Conservation (phyloP, 2,888 invertebrate genomes). For the Trichogramma dendrolimi region DNA sequence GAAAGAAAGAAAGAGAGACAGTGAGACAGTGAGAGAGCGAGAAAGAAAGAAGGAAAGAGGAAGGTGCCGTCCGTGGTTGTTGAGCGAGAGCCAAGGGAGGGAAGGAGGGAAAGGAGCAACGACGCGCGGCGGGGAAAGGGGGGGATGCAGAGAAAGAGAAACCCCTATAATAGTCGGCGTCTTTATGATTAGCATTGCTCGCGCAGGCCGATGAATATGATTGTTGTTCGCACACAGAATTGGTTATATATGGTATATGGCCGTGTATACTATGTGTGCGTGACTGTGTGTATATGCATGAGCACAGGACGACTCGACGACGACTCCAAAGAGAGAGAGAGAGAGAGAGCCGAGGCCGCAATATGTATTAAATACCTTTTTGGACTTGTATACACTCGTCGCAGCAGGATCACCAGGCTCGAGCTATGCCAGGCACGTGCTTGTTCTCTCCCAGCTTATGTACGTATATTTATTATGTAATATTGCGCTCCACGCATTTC, state of each 20-base stretch:
- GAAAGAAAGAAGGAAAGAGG: conserved; percentile 21
- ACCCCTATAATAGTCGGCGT: conserved; percentile 50
- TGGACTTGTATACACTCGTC: conserved; percentile 20
- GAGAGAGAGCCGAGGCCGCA: too few relatives aligned
- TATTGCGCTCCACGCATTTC: conserved; percentile 35
- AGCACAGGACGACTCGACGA: too few relatives aligned
- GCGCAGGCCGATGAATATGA: conserved; percentile 49
- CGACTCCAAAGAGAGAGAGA: too few relatives aligned
- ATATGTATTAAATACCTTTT: too few relatives aligned
- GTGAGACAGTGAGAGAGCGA: not conserved
- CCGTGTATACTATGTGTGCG: too few relatives aligned
- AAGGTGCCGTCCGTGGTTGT: not conserved
- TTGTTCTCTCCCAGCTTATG: conserved; percentile 44
- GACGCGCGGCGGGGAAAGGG: not conserved
- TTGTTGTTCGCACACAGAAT: conserved; percentile 44
- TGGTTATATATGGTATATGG: too few relatives aligned
- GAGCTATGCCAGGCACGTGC: conserved; percentile 51
- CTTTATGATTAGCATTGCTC: conserved; percentile 52
- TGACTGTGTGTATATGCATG: too few relatives aligned
- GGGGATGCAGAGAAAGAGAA: conserved; percentile 25
- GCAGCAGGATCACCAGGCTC: conserved; percentile 46
- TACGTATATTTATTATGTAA: conserved; percentile 51
- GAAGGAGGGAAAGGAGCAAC: conserved; percentile 9
- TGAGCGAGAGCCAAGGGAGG: not conserved
- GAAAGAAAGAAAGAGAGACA: conserved; percentile 7